Evolutionary conservation across 1,140 invertebrate species (phyloP), one percentile per base, ranked within the genome.

Genomic region (Parapsyche elsis): DNA sequence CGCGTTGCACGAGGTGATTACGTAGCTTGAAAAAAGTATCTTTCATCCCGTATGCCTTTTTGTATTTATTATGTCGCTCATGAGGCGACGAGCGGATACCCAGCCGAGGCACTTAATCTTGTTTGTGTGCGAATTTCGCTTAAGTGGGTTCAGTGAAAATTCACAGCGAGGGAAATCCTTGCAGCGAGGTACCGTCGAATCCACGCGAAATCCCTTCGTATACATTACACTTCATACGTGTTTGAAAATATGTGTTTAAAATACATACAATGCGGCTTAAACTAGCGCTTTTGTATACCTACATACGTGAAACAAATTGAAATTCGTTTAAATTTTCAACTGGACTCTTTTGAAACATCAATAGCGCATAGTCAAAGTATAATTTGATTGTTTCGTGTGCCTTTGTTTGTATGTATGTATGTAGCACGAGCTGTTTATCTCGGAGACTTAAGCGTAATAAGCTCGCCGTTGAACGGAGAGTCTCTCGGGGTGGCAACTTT

Each of bases 231-330:
- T 19, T 24, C 64, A 23, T 67, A 67, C 64, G 64, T 67, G 64
- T 30, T 67, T 67, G 21, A 67, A 67, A 67, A 23, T 12, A 23
- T 67, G 7, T 23, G 10, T 19, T 67, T 67, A 67, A 67, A 67
- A 67, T 67, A 67, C 64, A 67, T 67, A 67, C 64, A 67, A 26
- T 67, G 64, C 24, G 64, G 16, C 26, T 67, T 23, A 67, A 67
- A 67, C n/a, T n/a, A n/a, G n/a, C n/a, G n/a, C n/a, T n/a, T n/a
- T n/a, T n/a, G n/a, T n/a, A n/a, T n/a, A n/a, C n/a, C n/a, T n/a
- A n/a, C n/a, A n/a, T n/a, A n/a, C n/a, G n/a, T n/a, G n/a, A n/a
- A n/a, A n/a, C n/a, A n/a, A n/a, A n/a, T n/a, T n/a, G n/a, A n/a
- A n/a, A n/a, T n/a, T n/a, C n/a, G n/a, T n/a, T n/a, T n/a, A n/a